phyloP scores from a whole-genome alignment of 53 echinoderm and acorn worm genomes.

The Paracentrotus lividus region DNA sequence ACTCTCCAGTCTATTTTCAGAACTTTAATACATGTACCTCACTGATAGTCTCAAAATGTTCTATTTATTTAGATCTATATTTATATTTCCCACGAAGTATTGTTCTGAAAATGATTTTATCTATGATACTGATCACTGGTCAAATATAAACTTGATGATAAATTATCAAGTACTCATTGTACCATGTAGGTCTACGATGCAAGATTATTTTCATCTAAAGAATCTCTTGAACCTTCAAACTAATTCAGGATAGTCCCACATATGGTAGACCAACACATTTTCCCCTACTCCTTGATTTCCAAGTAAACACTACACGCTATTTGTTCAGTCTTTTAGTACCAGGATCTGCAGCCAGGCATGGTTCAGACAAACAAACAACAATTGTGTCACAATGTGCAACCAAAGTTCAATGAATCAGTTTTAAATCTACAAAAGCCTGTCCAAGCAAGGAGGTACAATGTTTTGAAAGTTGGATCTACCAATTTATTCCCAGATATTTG shows the following conservation, averaged over 20 bases:
- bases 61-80: background rate
- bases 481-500: background rate
- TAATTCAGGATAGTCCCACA: background rate
- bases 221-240: background rate
- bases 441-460: background rate
- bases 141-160: background rate
- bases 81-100: background rate
- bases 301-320: conserved; percentile 29
- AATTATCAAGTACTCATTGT: background rate
- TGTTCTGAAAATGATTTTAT: background rate
- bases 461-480: background rate
- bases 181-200: background rate
- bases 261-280: no score
- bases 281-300: background rate
- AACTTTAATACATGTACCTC: no score
- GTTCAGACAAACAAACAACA: background rate
- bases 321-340: background rate
- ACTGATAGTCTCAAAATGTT: background rate
- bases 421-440: no score
- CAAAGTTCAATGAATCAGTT: background rate
- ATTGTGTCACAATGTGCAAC: background rate
- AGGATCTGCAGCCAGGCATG: conserved; percentile 20
- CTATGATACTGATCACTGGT: background rate
- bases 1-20: no score
- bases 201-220: background rate